phyloP scores from a whole-genome alignment of 2,888 invertebrate genomes.

The Mechanitis mazaeus region DNA sequence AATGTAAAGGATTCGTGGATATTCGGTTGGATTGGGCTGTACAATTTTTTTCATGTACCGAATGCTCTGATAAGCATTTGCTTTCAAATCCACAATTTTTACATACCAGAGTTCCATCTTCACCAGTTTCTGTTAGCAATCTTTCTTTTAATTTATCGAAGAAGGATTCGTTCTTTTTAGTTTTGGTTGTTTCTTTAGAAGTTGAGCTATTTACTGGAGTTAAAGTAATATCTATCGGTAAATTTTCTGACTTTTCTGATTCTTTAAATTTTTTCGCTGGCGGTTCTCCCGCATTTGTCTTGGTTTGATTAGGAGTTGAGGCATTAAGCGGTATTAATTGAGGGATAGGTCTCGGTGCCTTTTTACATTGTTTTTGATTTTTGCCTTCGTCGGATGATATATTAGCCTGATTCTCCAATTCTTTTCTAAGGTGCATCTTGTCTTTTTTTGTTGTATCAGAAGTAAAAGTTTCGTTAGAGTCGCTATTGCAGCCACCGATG shows the following conservation, averaged over 20 bases:
- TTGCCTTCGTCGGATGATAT: constrained; percentile 49
- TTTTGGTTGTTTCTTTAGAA: constrained; percentile 49
- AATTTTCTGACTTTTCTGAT: constrained; percentile 41
- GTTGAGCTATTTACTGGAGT: constrained; percentile 43
- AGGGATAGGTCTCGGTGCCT: constrained; percentile 80
- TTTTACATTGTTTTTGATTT: constrained; percentile 51
- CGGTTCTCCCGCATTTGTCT: constrained; percentile 57
- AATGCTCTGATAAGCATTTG: constrained; percentile 88
- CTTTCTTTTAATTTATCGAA: constrained; percentile 89
- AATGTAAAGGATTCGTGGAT: constrained; percentile 55
- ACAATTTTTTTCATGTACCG: constrained; percentile 85
- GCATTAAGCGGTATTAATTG: constrained; percentile 83
- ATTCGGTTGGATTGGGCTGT: constrained; percentile 65
- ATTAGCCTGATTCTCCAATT: constrained; percentile 41
- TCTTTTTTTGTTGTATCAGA: constrained; percentile 45
- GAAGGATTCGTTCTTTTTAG: constrained; percentile 85
- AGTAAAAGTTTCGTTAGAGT: constrained; percentile 59
- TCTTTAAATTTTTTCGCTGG: constrained; percentile 65
- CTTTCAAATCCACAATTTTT: constrained; percentile 84
- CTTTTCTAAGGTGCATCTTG: constrained; percentile 39
- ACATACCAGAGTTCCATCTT: constrained; percentile 81
- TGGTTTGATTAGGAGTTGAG: constrained; percentile 63
- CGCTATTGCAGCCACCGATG: constrained; percentile 57
- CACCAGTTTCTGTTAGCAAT: constrained; percentile 79
- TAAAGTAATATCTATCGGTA: constrained; percentile 50